A percentile compares a stretch with the other conserved stretches of the same genome.
phyloP scores from a whole-genome alignment of 53 echinoderm and acorn worm genomes.

The Stichopus horrens region DNA sequence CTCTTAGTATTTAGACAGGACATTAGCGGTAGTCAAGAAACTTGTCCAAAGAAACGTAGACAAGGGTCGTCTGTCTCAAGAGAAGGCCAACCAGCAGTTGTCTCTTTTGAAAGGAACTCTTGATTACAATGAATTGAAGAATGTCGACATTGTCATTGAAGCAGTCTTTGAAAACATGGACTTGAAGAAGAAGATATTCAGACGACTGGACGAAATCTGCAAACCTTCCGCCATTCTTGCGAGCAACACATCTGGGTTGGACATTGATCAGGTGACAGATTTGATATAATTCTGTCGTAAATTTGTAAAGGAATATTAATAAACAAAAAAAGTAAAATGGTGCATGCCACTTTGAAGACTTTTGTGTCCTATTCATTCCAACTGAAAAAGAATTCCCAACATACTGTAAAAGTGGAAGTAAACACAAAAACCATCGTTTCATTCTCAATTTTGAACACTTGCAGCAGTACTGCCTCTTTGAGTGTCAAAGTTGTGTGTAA shows the following conservation, averaged over 20 bases:
- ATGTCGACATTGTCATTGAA: conserved; percentile 85
- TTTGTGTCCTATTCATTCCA: too few species aligned
- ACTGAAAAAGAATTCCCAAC: too few species aligned
- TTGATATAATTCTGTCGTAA: too few species aligned
- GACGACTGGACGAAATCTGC: conserved; percentile 77
- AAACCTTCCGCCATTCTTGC: conserved; percentile 82
- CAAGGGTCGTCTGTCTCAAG: conserved; percentile 58
- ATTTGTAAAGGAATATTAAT: too few species aligned
- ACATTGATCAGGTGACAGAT: conserved; percentile 85
- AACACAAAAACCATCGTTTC: too few species aligned
- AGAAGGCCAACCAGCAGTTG: conserved; percentile 56
- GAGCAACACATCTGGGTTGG: conserved; percentile 87
- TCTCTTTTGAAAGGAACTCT: conserved; percentile 73
- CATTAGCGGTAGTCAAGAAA: conserved; percentile 56
- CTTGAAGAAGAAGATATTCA: conserved; percentile 82
- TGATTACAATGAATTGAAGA: conserved; percentile 65
- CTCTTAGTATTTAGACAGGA: conserved; percentile 67
- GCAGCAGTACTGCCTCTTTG: too few species aligned
- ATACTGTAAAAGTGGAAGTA: too few species aligned
- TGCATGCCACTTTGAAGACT: too few species aligned
- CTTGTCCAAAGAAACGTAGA: conserved; percentile 60
- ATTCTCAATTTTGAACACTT: too few species aligned
- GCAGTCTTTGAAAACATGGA: conserved; percentile 92
- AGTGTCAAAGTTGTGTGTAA: too few species aligned
- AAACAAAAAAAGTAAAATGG: too few species aligned